Base-by-base conservation (phyloP, 2,888 invertebrate species). In the Mylabris sibirica region DNA sequence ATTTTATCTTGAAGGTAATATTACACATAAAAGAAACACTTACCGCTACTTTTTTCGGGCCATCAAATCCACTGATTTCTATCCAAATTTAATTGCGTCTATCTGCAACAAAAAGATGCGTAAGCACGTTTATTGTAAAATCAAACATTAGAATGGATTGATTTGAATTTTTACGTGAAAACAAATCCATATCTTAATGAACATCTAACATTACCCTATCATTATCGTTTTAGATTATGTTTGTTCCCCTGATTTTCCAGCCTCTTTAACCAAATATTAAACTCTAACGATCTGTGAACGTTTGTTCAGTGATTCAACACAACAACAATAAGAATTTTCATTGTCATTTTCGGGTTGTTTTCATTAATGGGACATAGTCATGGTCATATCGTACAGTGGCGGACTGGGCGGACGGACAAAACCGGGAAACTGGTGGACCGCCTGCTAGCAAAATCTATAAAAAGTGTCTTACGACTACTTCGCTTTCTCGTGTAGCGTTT, bases 221-320 rank as follows among this genome's bases (percentile, higher is more conserved):
- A 74, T 70, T 67, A 66, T 49, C 67, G 69, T 72, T 77, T 77
- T 77, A 49, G 44, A 17, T 17, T 17, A 20, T 49, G 49, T 20
- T 49, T 49, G 49, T 17, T 44, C 44, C 44, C 44, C 17, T 17
- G 8, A 38, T 6, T 44, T 44, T 44, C n/a, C 4, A 38, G 1
- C 34, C 34, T 5, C n/a, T 72, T 72, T 67, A 11, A 38, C 11
- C 11, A 38, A 59, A 62, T 60, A 53, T 68, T 67, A 68, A 69
- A 69, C 64, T 74, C 71, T 80, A 81, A 81, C 80, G 80, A 79
- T 78, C 79, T 78, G 79, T 77, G 79, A 80, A 81, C 76, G 74
- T 69, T 68, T n/a, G n/a, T n/a, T n/a, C n/a, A n/a, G n/a, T n/a
- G n/a, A n/a, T n/a, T n/a, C n/a, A n/a, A n/a, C n/a, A n/a, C n/a